Percentiles rank a stretch among this genome's conserved stretches.
Conservation (phyloP, 1,140 invertebrate genomes). For the Pseudomyrmex cubaensis region DNA sequence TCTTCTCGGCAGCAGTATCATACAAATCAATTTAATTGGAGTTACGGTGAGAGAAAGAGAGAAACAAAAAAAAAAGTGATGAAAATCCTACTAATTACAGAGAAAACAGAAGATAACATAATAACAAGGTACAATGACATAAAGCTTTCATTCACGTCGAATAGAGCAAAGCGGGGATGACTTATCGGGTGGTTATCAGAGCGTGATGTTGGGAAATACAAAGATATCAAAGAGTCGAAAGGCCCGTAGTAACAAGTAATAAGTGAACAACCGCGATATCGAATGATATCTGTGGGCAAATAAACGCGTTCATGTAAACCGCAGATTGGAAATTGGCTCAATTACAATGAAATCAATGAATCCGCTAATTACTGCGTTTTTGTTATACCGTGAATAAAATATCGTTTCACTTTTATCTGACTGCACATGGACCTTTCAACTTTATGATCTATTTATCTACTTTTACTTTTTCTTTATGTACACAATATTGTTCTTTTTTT, state of each 20-base stretch:
- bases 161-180: slow-evolving; percentile 29
- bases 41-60: background rate
- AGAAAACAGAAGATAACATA: slow-evolving; percentile 16
- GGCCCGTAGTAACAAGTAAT: slow-evolving; percentile 24
- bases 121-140: slow-evolving; percentile 17
- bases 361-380: background rate
- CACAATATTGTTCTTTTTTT: no score
- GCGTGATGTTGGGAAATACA: background rate
- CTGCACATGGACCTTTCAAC: background rate
- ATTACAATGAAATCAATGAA: slow-evolving; percentile 1
- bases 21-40: slow-evolving; percentile 36
- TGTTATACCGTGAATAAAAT: background rate
- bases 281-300: background rate
- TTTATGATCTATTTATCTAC: background rate
- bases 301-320: slow-evolving; percentile 11
- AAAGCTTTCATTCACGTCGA: slow-evolving; percentile 47
- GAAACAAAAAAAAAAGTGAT: background rate
- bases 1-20: slow-evolving; percentile 5
- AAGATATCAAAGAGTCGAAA: slow-evolving; percentile 20
- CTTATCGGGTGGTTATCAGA: slow-evolving; percentile 45
- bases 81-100: slow-evolving; percentile 48
- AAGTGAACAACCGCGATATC: slow-evolving; percentile 14
- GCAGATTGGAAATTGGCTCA: background rate
- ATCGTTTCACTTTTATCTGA: no score
- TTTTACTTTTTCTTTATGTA: no score